Base-by-base conservation (phyloP, 1,140 invertebrate species). In the Hypothenemus hampei region DNA sequence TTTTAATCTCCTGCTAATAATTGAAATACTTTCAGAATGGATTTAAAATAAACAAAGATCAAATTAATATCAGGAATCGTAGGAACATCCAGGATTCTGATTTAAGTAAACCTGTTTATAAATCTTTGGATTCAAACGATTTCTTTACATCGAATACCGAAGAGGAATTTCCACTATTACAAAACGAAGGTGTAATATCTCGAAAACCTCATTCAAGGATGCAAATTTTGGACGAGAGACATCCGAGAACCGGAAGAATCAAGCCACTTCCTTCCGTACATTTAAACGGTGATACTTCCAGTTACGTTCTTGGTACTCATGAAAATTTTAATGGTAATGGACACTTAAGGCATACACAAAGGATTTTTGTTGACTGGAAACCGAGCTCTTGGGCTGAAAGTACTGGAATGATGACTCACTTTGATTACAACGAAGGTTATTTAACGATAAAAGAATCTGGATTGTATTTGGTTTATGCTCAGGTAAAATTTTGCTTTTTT, bases 381-480 rank as follows among this genome's bases (percentile, higher is more conserved):
- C 50, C 73, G 0, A 73, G 69, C 16, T 61, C 69, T 26, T 80
- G 77, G 78, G 74, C 77, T 23, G 50, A 66, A 3, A 62, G 69
- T 20, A 63, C 73, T 3, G 70, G 68, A 1, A 73, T 73, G 68
- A 67, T 65, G 18, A 57, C 62, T 6, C 53, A 74, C 15, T 75
- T 79, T 51, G 51, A 61, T 1, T 53, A 75, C 7, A 49, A 68
- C 0, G 65, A 74, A 26, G 82, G 81, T 3, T 65, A 69, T 8
- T 58, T 83, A 1, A 78, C 75, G 0, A 73, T 84, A 3, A 73
- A 74, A 31, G 76, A 81, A 40, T 45, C 75, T 13, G 82, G 83
- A 33, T 62, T 85, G 4, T 85, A 84, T 65, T 76, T 83, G 44
- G 71, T 81, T n/a, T 84, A 84, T 63, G 80, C 80, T 2, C 83